These are phyloP conservation scores for Alces alces DNA, from an alignment of 2,113 vertebrate species.

Conservation along the genomic window DNA sequence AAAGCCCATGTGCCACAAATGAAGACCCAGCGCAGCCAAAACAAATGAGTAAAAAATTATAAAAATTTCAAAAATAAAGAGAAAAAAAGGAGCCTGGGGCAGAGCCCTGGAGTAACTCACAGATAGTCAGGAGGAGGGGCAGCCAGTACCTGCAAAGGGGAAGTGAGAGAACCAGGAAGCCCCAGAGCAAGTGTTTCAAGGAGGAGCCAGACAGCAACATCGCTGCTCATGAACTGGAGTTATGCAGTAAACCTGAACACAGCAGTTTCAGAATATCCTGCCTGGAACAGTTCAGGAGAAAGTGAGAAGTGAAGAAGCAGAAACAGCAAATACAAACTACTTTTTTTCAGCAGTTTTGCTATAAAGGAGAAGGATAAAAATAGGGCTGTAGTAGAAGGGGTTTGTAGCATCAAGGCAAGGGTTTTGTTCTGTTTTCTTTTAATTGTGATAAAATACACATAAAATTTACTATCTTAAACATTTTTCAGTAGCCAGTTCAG, in stretches of 20 bases:
- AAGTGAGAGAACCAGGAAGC: not conserved
- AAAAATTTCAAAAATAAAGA: not conserved
- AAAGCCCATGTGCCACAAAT: not conserved
- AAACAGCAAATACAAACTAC: not conserved
- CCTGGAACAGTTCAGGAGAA: not conserved
- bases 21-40: not conserved
- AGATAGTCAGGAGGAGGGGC: not conserved
- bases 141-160: not conserved
- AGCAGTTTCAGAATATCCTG: not conserved
- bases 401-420: not conserved
- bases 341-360: not conserved
- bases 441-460: not conserved
- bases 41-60: not conserved
- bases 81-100: not conserved
- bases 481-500: not conserved
- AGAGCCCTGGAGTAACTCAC: not conserved
- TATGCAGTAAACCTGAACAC: not conserved
- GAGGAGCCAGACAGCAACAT: not conserved
- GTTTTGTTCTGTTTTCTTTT: not conserved
- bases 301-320: not conserved
- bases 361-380: not conserved
- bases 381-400: not conserved
- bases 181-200: no score
- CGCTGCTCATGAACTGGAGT: no score
- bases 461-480: not conserved